These are phyloP conservation scores for Meloidogyne exigua DNA, from an alignment of 1,140 invertebrate genomes.

Conservation along the genomic window DNA sequence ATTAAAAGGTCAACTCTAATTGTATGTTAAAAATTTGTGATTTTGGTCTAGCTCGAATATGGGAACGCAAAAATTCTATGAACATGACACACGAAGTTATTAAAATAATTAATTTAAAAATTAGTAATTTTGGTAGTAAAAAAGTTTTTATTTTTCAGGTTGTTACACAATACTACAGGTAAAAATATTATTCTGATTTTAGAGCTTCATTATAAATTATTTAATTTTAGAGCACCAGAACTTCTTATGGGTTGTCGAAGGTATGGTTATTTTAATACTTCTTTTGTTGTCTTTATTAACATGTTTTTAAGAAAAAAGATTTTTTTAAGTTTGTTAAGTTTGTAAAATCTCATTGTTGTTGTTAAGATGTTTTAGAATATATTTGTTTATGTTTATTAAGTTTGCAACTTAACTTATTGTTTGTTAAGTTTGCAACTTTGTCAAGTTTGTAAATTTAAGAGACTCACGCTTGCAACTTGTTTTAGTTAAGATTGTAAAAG, in stretches of 20 bases:
- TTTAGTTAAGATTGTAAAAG: too few relatives aligned
- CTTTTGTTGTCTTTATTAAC: neutral
- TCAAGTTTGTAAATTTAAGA: too few relatives aligned
- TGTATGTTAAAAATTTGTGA: conserved; percentile 81
- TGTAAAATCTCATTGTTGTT: too few relatives aligned
- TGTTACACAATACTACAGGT: conserved; percentile 66
- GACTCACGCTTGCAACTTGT: too few relatives aligned
- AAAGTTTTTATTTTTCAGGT: neutral
- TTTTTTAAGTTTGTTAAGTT: neutral
- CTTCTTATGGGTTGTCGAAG: conserved; percentile 67
- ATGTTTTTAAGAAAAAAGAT: too few relatives aligned
- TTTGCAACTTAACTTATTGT: too few relatives aligned
- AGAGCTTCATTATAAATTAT: too few relatives aligned
- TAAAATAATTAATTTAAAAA: neutral
- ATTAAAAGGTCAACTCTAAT: conserved; percentile 26
- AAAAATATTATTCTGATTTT: neutral
- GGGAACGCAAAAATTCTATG: conserved; percentile 82
- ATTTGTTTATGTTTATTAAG: too few relatives aligned
- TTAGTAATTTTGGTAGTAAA: neutral
- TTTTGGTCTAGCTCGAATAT: conserved; percentile 86
- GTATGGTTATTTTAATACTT: conserved; percentile 9
- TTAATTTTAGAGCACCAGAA: conserved; percentile 67
- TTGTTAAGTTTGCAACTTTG: too few relatives aligned
- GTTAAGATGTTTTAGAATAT: too few relatives aligned
- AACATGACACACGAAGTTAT: conserved; percentile 93